Evolutionary conservation across 2,797 vertebrate genomes (phyloP).

Genomic region (Carcharodon carcharias): DNA sequence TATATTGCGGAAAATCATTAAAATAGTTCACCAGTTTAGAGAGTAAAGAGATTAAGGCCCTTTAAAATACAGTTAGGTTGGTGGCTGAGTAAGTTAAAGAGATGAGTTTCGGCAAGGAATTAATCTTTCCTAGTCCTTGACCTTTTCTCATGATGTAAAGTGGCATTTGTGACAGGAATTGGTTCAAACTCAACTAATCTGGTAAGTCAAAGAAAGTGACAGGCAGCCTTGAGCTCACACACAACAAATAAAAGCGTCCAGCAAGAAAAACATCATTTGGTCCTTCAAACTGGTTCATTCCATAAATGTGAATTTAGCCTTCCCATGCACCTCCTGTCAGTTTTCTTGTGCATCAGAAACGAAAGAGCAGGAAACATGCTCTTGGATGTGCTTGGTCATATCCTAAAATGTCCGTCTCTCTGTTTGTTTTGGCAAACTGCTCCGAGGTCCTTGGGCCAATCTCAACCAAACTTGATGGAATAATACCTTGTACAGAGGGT

Average conservation of each 20-base stretch:
- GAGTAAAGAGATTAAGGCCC: not conserved
- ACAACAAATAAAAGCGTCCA: not conserved
- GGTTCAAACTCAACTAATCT: not conserved
- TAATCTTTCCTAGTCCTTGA: not conserved
- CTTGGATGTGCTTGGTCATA: not conserved
- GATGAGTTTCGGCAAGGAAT: not conserved
- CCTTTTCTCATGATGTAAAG: not conserved
- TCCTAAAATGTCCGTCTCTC: no score
- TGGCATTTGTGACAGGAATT: not conserved
- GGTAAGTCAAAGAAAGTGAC: not conserved
- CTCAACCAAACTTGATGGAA: no score
- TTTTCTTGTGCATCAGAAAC: not conserved
- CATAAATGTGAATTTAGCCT: not conserved
- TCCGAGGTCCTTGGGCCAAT: no score
- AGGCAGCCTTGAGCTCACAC: not conserved
- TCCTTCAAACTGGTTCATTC: not conserved
- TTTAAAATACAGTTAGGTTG: not conserved
- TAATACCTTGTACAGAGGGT: no score
- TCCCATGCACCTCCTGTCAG: not conserved
- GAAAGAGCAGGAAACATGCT: not conserved
- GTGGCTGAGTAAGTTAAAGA: not conserved
- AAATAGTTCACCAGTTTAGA: not conserved
- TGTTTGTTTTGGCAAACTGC: no score
- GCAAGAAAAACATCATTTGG: not conserved
- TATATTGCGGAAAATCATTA: not conserved